These are phyloP conservation scores for Pterocles gutturalis DNA, from an alignment of 2,113 vertebrate species.

Conservation along the genomic window DNA sequence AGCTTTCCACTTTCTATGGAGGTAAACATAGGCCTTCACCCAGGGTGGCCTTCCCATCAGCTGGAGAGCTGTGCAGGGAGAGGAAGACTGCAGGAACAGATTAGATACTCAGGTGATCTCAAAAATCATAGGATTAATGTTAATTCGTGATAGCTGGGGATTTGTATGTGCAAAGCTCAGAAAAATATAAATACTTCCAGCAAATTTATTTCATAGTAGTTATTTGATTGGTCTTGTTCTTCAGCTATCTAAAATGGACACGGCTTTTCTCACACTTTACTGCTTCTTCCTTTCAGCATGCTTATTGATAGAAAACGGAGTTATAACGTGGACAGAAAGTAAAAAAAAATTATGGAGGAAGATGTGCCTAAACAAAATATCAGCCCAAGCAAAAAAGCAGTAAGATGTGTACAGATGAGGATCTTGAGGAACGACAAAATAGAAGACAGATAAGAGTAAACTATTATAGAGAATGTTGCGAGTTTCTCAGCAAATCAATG, in stretches of 20 bases:
- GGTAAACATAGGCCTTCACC: background rate
- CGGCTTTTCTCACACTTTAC: background rate
- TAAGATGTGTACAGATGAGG: background rate
- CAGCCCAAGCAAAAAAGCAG: background rate
- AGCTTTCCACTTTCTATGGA: background rate
- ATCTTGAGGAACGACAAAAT: background rate
- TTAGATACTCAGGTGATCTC: background rate
- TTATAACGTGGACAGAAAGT: background rate
- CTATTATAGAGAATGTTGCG: background rate
- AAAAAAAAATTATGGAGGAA: background rate
- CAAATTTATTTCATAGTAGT: background rate
- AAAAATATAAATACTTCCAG: background rate
- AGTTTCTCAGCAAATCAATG: background rate
- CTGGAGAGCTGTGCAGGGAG: background rate
- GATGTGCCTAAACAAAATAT: background rate
- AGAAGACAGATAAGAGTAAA: background rate
- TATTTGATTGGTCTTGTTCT: background rate
- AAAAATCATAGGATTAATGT: background rate
- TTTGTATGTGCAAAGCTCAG: background rate
- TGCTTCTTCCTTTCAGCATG: background rate
- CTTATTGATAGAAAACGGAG: background rate
- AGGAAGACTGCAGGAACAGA: background rate
- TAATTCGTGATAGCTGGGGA: rapidly evolving
- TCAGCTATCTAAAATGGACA: background rate
- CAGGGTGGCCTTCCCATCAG: rapidly evolving